Base-by-base conservation (phyloP, 2,888 invertebrate species). In the Xiphydria camelus region DNA sequence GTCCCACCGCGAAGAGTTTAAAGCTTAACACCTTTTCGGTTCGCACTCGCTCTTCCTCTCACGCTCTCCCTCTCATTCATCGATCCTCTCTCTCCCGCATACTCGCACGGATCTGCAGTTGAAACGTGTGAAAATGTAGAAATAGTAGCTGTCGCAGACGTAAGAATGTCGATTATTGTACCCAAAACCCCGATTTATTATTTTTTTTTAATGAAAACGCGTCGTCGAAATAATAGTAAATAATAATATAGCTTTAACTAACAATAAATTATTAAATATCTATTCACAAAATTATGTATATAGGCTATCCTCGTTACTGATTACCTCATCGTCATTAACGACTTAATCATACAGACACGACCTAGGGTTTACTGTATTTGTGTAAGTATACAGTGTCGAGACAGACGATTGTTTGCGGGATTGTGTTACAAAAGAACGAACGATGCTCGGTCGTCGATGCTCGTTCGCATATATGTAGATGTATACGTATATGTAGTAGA, bases 211-310 rank as follows among this genome's bases (percentile, higher is more conserved):
- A 51, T 51, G 42, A 29, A 47, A 48, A 38, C n/a, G n/a, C n/a
- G n/a, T n/a, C 43, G 43, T 43, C 14, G 17, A 38, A 40, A 57
- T 60, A 60, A 57, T 62, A 55, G 46, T 57, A 51, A 43, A 60
- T 63, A 61, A 59, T 59, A 68, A 64, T 58, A 60, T 64, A 61
- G 49, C 64, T 62, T 70, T 68, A 43, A 53, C 64, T 65, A 71
- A 72, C 64, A 72, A 73, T 73, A 73, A 73, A 72, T 73, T 71
- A 73, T 72, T 71, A 72, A 73, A 73, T 73, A 71, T 67, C 66
- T 73, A 73, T 73, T 71, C 73, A 73, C 73, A 73, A 67, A 64
- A 61, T 64, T 70, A 70, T 66, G 62, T 60, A 66, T n/a, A n/a
- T 70, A 67, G 57, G 54, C 59, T 64, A 62, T 61, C 49, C 41